Conservation (phyloP, 2,797 vertebrate genomes). For the Pelodytes ibericus region DNA sequence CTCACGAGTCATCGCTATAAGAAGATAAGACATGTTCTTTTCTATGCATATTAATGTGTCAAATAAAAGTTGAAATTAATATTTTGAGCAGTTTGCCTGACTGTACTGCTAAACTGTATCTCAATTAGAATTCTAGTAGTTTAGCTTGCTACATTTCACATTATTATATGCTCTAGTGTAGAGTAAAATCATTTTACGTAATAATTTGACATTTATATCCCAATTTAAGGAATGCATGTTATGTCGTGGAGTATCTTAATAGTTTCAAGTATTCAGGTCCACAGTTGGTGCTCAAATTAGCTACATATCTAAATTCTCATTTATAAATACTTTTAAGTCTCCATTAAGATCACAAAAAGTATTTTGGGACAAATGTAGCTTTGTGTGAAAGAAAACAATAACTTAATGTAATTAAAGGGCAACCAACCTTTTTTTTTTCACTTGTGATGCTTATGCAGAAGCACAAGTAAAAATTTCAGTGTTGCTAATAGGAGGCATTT, state of each 20-base stretch:
- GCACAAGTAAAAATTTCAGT: no score
- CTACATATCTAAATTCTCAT: not conserved
- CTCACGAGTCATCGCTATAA: constrained; percentile 37
- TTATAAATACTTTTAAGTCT: not conserved
- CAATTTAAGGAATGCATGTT: constrained; percentile 29
- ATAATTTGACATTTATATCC: constrained; percentile 46
- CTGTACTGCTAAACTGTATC: constrained; percentile 29
- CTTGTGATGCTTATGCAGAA: no score
- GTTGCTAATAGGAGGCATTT: no score
- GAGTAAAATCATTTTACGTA: constrained; percentile 47
- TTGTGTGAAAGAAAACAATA: no score
- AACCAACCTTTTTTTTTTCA: no score
- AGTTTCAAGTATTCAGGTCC: not conserved
- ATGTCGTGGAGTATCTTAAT: constrained; percentile 7
- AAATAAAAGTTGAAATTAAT: constrained; percentile 38
- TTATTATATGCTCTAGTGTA: constrained; percentile 36
- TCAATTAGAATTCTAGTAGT: constrained; percentile 35
- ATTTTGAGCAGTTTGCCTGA: constrained; percentile 29
- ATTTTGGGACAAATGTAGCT: no score
- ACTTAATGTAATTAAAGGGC: no score
- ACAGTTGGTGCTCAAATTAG: not conserved
- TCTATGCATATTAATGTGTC: constrained; percentile 30
- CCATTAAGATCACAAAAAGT: not conserved
- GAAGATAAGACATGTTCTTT: constrained; percentile 31
- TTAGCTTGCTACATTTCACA: constrained; percentile 21